Evolutionary conservation across 2,113 vertebrate species (phyloP).

Genomic region (Gymnogyps californianus): DNA sequence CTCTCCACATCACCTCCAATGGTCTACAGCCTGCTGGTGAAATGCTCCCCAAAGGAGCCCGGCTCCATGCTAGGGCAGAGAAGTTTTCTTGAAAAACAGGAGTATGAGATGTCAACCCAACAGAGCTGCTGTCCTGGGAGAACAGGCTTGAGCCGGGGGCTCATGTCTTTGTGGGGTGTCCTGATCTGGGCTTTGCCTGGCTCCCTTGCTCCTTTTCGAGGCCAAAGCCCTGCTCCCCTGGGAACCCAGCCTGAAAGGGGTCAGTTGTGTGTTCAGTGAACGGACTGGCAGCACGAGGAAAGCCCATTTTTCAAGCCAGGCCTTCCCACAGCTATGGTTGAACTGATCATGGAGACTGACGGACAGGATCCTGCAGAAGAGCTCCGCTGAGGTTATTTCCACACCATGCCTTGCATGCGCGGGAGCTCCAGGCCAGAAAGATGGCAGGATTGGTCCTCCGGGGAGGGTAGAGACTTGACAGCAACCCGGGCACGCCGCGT

Average conservation of each 20-base stretch:
- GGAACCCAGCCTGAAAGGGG: not conserved
- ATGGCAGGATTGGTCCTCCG: not conserved
- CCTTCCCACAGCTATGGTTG: not conserved
- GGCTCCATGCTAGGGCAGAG: not conserved
- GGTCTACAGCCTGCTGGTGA: not conserved
- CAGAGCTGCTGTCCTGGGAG: not conserved
- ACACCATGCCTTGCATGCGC: accelerated
- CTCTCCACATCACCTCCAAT: not conserved
- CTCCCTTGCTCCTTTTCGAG: not conserved
- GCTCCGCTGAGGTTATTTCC: not conserved
- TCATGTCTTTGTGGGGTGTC: not conserved
- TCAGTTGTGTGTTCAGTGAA: not conserved
- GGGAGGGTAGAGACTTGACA: not conserved
- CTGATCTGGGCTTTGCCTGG: not conserved
- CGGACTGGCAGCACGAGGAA: not conserved
- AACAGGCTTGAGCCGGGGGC: not conserved
- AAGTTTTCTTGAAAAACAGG: not conserved
- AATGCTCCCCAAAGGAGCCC: not conserved
- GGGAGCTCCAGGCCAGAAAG: not conserved
- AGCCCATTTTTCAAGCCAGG: not conserved
- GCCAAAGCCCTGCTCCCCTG: not conserved
- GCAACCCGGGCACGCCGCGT: not conserved
- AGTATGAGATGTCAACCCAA: not conserved
- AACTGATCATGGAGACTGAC: not conserved
- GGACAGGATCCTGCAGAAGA: not conserved